Base-by-base conservation (phyloP, 2,888 invertebrate genomes). In the Aricia artaxerxes region DNA sequence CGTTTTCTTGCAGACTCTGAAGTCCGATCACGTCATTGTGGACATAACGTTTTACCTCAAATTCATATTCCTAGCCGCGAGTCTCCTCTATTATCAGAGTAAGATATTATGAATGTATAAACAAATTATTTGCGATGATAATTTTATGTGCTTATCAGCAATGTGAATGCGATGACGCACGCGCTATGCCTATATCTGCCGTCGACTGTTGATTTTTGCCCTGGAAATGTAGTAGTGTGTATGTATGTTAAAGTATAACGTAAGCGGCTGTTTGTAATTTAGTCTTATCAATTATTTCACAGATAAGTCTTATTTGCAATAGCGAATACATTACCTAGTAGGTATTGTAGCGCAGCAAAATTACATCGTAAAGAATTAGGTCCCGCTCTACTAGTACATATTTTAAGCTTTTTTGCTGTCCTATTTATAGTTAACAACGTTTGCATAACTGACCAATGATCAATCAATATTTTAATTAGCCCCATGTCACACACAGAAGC, bases 71-170 rank as follows among this genome's bases (percentile, higher is more conserved):
- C 87, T 86, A 87, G 85, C 85, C 85, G 87, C 89, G 88, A 89
- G 90, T 89, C 90, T 91, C 88, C 86, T 87, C 86, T 84, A 83
- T 85, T 69, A 85, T 85, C 86, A 84, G 84, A 84, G 85, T 85
- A 86, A 89, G 87, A 91, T 88, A 88, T 89, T 89, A 89, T 86
- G 87, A 88, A 90, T 90, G 88, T 91, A 90, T 89, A 91, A 90
- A 90, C 89, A 92, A 86, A 90, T 91, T 92, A 94, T 94, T 94
- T 93, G 94, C 93, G 93, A 93, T 94, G 93, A 94, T 94, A 93
- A 94, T 93, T 93, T 89, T 84, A 88, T 89, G 88, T 89, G 89
- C 92, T 94, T 94, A 94, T 94, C 94, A 93, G 90, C 85, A 84
- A 88, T 87, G 91, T 89, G 89, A 91, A 91, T 92, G 91, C 88